phyloP scores from a whole-genome alignment of 2,797 vertebrate species.

The Poecilia gillii region DNA sequence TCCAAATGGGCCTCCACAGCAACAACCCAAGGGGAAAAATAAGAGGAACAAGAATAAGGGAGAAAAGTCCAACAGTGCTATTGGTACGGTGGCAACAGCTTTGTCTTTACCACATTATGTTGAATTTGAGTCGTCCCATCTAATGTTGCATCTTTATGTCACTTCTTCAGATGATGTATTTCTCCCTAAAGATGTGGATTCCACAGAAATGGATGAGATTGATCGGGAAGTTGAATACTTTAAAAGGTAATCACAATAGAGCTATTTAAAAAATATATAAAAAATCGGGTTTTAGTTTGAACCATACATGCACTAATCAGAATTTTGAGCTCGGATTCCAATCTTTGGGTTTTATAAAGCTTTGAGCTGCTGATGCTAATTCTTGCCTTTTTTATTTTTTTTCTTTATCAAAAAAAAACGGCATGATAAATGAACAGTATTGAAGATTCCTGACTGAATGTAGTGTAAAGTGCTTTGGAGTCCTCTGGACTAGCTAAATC shows the following conservation, averaged over 20 bases:
- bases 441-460: neutral
- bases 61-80: constrained; percentile 87
- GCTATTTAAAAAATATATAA: neutral
- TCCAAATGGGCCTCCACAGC: constrained; percentile 82
- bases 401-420: too few relatives aligned
- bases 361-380: neutral
- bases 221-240: constrained; percentile 99
- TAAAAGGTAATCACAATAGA: constrained; percentile 85
- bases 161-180: constrained; percentile 93
- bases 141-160: constrained; percentile 29
- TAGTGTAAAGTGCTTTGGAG: too few relatives aligned
- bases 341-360: neutral
- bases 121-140: neutral
- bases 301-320: neutral
- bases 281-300: neutral
- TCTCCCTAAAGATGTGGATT: constrained; percentile 96
- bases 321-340: neutral
- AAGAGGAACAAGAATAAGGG: constrained; percentile 94
- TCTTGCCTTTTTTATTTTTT: neutral
- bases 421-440: neutral
- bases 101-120: neutral
- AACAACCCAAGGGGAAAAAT: constrained; percentile 90
- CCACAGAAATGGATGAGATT: constrained; percentile 96
- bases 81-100: constrained; percentile 79
- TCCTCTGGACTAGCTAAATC: too few relatives aligned